Evolutionary conservation across 2,113 vertebrate genomes (phyloP), one percentile per base, ranked within the genome.

Genomic region (Ochotona princeps): DNA sequence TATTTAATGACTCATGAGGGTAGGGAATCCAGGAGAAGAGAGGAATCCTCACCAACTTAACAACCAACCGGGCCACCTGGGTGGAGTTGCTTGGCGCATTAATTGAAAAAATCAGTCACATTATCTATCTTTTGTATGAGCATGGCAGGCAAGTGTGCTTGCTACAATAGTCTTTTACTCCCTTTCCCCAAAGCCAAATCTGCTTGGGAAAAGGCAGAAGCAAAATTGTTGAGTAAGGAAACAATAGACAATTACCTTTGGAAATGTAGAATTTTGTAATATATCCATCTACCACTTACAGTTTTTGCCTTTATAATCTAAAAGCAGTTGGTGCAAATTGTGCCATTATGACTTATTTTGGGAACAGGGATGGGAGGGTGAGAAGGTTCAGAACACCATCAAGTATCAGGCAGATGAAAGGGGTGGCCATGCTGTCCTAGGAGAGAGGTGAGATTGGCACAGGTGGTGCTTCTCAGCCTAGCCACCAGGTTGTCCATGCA

Each of bases 1-100:
- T 92, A 54, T 66, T 70, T 93, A 38, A 81, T 94, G 54, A 94
- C 73, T 88, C 63, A 79, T 47, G 35, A 44, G 14, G 67, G 1
- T 61, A 67, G 20, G 25, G 57, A 44, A 9, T 35, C 75, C 70
- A 92, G 21, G 51, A 86, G 38, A 70, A 73, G 61, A 67, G 51
- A 87, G 38, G 26, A 76, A 54, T 70, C 28, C 38, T 66, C 15
- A 65, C 8, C 28, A 69, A 54, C 28, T 21, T 87, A 66, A 78
- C 17, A 87, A 21, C 60, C 49, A 87, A 21, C 60, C 49, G 32
- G 82, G 47, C 47, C 38, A 13, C 38, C 47, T 90, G 74, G 75
- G 74, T 32, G 44, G 57, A 89, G 57, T n/a, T 65, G 38, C 49
- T 63, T 57, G 67, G 21, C 32, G 14, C 25, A 51, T 57, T 70